Percentiles rank a stretch among this genome's conserved stretches.
Conservation (phyloP, 2,797 vertebrate species). For the Coranthus polyacanthus region DNA sequence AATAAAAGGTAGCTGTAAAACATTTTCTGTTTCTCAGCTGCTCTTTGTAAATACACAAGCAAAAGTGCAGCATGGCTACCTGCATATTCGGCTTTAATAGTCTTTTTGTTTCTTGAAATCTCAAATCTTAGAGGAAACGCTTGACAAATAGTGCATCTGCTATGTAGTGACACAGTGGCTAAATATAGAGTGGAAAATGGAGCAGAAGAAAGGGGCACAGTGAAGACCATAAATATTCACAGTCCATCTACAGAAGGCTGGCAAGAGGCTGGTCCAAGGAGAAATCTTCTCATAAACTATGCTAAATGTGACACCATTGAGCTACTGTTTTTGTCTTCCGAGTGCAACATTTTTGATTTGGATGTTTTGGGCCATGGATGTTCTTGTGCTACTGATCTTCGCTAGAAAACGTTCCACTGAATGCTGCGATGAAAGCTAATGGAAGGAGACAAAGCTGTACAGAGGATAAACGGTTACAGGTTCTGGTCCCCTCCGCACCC, state of each 20-base stretch:
- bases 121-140: constrained; percentile 35
- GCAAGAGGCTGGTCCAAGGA: constrained; percentile 49
- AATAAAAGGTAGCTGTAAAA: constrained; percentile 36
- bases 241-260: constrained; percentile 64
- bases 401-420: constrained; percentile 19
- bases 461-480: constrained; percentile 45
- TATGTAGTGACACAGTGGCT: constrained; percentile 73
- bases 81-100: constrained; percentile 27
- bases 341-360: constrained; percentile 7
- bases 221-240: constrained; percentile 80
- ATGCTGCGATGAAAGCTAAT: constrained; percentile 23
- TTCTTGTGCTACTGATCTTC: constrained; percentile 34
- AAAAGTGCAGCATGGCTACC: constrained; percentile 10
- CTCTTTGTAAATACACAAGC: constrained; percentile 22
- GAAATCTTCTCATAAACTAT: constrained; percentile 48
- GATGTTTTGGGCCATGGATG: constrained; percentile 14
- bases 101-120: constrained; percentile 55
- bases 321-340: constrained; percentile 14
- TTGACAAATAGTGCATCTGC: constrained; percentile 69
- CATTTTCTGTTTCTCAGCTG: constrained; percentile 17
- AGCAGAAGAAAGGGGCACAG: constrained; percentile 77
- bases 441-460: constrained; percentile 13
- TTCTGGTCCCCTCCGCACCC: constrained; percentile 13
- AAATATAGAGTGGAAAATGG: constrained; percentile 83
- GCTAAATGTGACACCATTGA: constrained; percentile 33